These are phyloP conservation scores for Sciurus niger DNA, from an alignment of 2,113 vertebrate species.

Conservation along the genomic window DNA sequence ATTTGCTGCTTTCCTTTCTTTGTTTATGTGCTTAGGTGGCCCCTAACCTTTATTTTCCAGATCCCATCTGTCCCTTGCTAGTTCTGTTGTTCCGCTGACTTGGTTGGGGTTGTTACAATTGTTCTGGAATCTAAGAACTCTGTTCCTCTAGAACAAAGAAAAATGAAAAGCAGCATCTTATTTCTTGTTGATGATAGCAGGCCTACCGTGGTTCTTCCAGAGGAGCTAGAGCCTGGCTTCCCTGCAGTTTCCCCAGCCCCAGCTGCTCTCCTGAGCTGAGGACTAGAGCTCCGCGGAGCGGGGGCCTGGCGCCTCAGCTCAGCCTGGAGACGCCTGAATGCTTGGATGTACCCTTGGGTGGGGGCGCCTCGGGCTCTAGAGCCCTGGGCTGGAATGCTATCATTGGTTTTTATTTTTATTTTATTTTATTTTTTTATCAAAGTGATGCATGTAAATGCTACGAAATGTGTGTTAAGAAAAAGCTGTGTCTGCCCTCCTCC, in stretches of 20 bases:
- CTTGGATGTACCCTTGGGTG: neutral
- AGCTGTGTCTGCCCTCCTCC: rapidly evolving
- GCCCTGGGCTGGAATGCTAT: neutral
- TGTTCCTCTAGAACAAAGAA: neutral
- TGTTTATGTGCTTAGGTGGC: neutral
- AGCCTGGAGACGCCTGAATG: neutral
- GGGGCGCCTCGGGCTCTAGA: neutral
- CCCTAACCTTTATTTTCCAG: neutral
- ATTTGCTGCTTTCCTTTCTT: neutral
- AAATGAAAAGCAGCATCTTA: neutral
- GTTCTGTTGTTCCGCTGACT: neutral
- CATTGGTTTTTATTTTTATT: neutral
- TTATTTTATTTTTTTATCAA: neutral
- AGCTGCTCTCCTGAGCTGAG: neutral
- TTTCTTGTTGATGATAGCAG: neutral
- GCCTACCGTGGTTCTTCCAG: neutral
- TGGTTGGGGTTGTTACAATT: neutral
- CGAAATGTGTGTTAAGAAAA: neutral
- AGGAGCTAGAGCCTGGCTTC: neutral
- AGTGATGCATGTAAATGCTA: neutral
- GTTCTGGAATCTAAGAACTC: neutral
- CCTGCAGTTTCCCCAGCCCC: too few relatives aligned
- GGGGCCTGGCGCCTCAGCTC: neutral
- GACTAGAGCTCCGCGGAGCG: rapidly evolving
- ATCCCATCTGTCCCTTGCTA: neutral